Evolutionary conservation across 2,797 vertebrate species (phyloP).

Genomic region (Carapus acus): DNA sequence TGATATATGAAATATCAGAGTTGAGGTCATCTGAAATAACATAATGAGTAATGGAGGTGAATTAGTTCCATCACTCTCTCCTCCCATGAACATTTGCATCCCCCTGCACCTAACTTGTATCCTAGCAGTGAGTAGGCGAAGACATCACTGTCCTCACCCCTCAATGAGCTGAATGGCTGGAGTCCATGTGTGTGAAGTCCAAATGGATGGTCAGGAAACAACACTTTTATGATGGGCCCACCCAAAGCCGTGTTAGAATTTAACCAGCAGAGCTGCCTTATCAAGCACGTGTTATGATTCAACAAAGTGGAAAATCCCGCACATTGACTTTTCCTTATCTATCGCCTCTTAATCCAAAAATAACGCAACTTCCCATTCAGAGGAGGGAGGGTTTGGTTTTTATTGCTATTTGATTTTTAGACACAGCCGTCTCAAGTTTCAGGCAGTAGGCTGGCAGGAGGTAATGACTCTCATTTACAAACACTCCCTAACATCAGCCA

Average conservation of each 20-base stretch:
- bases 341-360: conserved; percentile 27
- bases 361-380: conserved; percentile 6
- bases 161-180: neutral
- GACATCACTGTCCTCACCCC: too few relatives aligned
- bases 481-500: too few relatives aligned
- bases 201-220: conserved; percentile 30
- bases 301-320: conserved; percentile 20
- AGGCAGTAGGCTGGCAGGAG: conserved; percentile 8
- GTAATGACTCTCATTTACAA: too few relatives aligned
- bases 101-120: too few relatives aligned
- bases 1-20: too few relatives aligned
- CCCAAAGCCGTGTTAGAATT: conserved; percentile 5
- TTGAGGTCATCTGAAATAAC: too few relatives aligned
- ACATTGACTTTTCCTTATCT: conserved; percentile 6
- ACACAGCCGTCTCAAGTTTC: conserved; percentile 6
- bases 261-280: conserved; percentile 20
- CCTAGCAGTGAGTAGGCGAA: too few relatives aligned
- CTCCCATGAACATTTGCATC: too few relatives aligned
- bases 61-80: too few relatives aligned
- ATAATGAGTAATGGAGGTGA: too few relatives aligned
- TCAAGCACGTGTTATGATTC: conserved; percentile 13
- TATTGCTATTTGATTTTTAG: neutral
- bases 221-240: conserved; percentile 27
- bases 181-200: conserved; percentile 9
- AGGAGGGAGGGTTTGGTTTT: conserved; percentile 3